Evolutionary conservation across 1,140 invertebrate species (phyloP).

Genomic region (Aphidius ervi): DNA sequence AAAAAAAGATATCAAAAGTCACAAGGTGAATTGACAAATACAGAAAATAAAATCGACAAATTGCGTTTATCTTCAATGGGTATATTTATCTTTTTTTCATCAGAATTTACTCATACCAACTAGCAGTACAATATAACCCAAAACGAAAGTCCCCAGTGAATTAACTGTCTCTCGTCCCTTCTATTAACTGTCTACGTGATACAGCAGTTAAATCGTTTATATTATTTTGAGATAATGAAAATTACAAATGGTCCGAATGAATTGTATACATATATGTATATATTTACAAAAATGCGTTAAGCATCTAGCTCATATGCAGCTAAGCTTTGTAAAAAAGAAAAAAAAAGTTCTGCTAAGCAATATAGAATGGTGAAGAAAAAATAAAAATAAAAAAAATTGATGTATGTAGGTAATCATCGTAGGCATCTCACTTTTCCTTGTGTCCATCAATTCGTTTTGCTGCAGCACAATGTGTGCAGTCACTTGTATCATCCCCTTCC

Average conservation of each 20-base stretch:
- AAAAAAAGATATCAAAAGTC: constrained; percentile 23
- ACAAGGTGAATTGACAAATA: constrained; percentile 46
- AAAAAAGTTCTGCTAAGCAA: too few relatives aligned
- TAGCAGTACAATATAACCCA: background rate
- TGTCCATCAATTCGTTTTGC: constrained; percentile 13
- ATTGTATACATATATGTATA: constrained; percentile 2
- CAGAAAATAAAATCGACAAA: constrained; percentile 12
- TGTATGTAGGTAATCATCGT: too few relatives aligned
- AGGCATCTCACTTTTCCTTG: too few relatives aligned
- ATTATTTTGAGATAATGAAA: constrained; percentile 53
- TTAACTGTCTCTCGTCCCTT: constrained; percentile 17
- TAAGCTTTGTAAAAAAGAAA: too few relatives aligned
- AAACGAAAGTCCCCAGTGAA: background rate
- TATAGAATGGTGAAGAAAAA: too few relatives aligned
- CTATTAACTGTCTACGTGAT: constrained; percentile 53
- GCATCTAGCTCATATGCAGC: too few relatives aligned
- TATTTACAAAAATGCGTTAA: constrained; percentile 28
- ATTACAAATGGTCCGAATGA: constrained; percentile 50
- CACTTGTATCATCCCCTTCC: too few relatives aligned
- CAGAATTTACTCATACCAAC: background rate
- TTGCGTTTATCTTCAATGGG: constrained; percentile 17
- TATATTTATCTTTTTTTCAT: background rate
- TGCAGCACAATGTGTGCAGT: background rate
- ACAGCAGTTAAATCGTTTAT: constrained; percentile 45
- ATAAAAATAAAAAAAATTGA: too few relatives aligned